A percentile compares a stretch with the other conserved stretches of the same genome.
phyloP scores from a whole-genome alignment of 2,888 invertebrate genomes.

The Drosophila algonquin region DNA sequence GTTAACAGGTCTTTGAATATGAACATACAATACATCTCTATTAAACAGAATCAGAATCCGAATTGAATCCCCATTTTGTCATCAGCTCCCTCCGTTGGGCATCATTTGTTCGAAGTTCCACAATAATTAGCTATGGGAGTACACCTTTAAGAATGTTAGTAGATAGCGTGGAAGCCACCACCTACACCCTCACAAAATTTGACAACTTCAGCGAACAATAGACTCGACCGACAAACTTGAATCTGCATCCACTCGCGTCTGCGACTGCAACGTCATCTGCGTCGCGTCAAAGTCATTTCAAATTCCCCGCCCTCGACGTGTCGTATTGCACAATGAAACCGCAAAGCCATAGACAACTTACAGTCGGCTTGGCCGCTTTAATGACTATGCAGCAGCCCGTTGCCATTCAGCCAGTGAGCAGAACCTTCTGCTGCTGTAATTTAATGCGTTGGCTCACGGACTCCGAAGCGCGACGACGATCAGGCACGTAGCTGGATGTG shows the following conservation, averaged over 20 bases:
- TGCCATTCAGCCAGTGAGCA: constrained; percentile 38
- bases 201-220: constrained; percentile 30
- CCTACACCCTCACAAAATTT: constrained; percentile 16
- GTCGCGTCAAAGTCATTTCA: constrained; percentile 32
- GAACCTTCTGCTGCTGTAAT: constrained; percentile 43
- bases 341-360: constrained; percentile 58
- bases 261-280: constrained; percentile 10
- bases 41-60: background rate
- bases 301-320: constrained; percentile 35
- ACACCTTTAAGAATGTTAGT: background rate
- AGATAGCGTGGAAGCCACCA: background rate
- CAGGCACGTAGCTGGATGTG: constrained; percentile 21
- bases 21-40: background rate
- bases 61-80: constrained; percentile 5
- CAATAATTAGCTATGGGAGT: constrained; percentile 13
- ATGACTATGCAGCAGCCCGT: constrained; percentile 60
- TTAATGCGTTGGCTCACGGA: constrained; percentile 57
- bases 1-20: background rate
- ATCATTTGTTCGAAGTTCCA: constrained; percentile 31
- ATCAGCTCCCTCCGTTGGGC: constrained; percentile 52
- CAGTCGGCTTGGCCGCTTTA: constrained; percentile 54
- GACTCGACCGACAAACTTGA: constrained; percentile 57
- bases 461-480: constrained; percentile 41
- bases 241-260: constrained; percentile 30
- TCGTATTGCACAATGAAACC: constrained; percentile 65